phyloP scores from a whole-genome alignment of 1,140 invertebrate genomes.

The Sitobion miscanthi region DNA sequence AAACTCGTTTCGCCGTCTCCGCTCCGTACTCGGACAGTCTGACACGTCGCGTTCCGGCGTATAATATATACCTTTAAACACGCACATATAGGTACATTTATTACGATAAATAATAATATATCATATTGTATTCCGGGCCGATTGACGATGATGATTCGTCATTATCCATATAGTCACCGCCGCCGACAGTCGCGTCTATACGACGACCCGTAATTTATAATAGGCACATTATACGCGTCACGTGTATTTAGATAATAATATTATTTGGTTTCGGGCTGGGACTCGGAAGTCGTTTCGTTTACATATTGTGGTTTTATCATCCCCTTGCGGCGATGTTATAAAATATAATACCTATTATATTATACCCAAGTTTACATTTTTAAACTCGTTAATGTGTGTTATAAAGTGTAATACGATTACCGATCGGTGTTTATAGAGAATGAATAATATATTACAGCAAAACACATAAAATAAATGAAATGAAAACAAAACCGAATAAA shows the following conservation, averaged over 20 bases:
- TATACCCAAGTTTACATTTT: too few relatives aligned
- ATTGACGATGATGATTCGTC: neutral
- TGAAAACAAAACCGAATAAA: neutral
- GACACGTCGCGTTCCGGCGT: neutral
- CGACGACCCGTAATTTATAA: neutral
- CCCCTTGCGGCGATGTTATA: too few relatives aligned
- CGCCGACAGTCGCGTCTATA: neutral
- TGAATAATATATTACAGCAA: neutral
- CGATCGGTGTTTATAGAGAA: too few relatives aligned
- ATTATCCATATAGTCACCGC: neutral
- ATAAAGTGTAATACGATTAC: too few relatives aligned
- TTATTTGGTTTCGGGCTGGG: neutral
- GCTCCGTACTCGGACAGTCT: neutral
- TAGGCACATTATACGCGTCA: neutral
- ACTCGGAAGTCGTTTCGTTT: neutral
- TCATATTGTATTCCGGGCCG: neutral
- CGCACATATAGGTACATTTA: neutral
- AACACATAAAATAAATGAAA: neutral
- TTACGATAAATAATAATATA: neutral
- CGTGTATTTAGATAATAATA: neutral
- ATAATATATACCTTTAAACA: too few relatives aligned
- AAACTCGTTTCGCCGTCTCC: constrained; percentile 26
- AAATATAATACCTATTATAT: too few relatives aligned
- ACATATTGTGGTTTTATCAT: neutral
- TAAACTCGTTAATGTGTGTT: too few relatives aligned